Percentiles rank a stretch among this genome's conserved stretches.
phyloP scores from a whole-genome alignment of 2,797 vertebrate genomes.

The Micropoecilia bifurca region DNA sequence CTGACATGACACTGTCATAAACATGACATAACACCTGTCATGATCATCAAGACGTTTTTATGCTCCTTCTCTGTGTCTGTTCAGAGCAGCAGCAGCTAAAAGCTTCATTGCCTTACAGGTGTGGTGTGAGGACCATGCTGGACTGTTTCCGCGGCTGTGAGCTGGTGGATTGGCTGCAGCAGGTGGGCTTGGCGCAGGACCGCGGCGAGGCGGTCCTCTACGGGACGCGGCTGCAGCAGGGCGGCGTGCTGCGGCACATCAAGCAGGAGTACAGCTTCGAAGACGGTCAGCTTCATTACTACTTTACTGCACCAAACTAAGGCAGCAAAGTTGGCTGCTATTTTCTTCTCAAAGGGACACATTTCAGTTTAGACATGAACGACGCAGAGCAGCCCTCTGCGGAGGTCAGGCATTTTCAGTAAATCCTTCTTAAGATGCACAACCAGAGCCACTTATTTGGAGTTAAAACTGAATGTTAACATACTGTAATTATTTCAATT shows the following conservation, averaged over 20 bases:
- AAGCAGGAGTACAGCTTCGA: slow-evolving; percentile 87
- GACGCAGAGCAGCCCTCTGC: background rate
- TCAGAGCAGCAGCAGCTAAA: slow-evolving; percentile 78
- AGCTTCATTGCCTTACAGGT: slow-evolving; percentile 90
- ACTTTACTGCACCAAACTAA: slow-evolving; percentile 73
- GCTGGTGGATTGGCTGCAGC: slow-evolving; percentile 93
- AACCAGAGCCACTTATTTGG: background rate
- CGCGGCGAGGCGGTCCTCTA: slow-evolving; percentile 90
- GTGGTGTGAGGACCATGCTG: slow-evolving; percentile 85
- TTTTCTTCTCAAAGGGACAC: slow-evolving; percentile 11
- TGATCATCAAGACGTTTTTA: too few species aligned
- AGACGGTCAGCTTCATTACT: slow-evolving; percentile 88
- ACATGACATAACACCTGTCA: too few species aligned
- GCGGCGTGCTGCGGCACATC: slow-evolving; percentile 90
- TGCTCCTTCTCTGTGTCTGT: background rate
- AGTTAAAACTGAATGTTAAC: background rate
- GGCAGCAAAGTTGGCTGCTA: background rate
- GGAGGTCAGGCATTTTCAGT: background rate
- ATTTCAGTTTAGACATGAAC: slow-evolving; percentile 14
- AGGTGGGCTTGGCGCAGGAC: slow-evolving; percentile 90
- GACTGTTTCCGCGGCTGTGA: slow-evolving; percentile 93
- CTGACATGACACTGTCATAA: too few species aligned
- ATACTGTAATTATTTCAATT: background rate
- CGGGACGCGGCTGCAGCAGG: slow-evolving; percentile 86
- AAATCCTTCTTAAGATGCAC: background rate